Conservation (phyloP, 2,113 vertebrate genomes). For the Podilymbus podiceps region DNA sequence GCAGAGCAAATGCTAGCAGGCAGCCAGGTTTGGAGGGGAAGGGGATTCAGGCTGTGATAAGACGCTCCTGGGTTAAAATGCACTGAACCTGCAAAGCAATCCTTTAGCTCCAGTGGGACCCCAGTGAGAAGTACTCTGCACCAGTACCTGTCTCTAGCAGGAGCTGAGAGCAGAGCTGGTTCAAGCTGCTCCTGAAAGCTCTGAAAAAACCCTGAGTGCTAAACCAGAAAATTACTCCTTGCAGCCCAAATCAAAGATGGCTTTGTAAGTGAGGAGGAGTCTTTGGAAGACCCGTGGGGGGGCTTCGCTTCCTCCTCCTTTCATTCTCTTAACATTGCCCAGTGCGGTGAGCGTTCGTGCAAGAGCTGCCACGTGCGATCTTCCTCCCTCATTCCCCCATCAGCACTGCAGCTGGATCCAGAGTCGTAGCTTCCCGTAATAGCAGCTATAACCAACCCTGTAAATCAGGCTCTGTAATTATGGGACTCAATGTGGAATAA, state of each 20-base stretch:
- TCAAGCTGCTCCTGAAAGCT: background rate
- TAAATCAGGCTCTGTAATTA: slow-evolving; percentile 19
- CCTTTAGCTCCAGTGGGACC: background rate
- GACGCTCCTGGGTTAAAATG: background rate
- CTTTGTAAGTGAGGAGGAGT: background rate
- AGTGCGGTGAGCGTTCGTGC: rapidly evolving
- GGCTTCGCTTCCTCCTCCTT: background rate
- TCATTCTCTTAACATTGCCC: background rate
- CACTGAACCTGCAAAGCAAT: background rate
- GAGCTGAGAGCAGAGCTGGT: background rate
- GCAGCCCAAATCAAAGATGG: background rate
- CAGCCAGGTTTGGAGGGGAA: background rate
- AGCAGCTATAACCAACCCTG: background rate
- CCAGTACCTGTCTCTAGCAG: background rate
- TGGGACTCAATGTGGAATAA: background rate
- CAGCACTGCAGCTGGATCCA: background rate
- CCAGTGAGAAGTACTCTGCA: background rate
- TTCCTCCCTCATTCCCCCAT: background rate
- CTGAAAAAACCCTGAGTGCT: background rate
- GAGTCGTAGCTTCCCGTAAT: background rate
- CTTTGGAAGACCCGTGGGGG: background rate
- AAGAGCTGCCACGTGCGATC: background rate
- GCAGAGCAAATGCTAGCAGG: background rate
- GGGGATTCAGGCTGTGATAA: background rate
- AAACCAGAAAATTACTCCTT: background rate